Evolutionary conservation across 2,888 invertebrate genomes (phyloP).

Genomic region (Monoplex corrugatus): DNA sequence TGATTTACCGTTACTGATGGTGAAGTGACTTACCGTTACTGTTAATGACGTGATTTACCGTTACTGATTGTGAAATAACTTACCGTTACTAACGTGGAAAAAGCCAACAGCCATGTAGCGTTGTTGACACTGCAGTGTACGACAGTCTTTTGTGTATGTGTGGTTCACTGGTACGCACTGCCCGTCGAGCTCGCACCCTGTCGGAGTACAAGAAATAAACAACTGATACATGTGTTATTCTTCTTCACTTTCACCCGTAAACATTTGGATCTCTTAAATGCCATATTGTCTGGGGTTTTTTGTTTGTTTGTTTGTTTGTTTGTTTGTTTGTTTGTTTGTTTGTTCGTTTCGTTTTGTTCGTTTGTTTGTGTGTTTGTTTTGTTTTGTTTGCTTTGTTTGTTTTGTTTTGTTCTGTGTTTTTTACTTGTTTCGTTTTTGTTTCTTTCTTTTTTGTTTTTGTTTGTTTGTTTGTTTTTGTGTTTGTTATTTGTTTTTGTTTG

Average conservation of each 20-base stretch:
- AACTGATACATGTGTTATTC: background rate
- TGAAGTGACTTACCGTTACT: too few relatives aligned
- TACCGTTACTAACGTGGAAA: background rate
- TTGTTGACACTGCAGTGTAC: constrained; percentile 30
- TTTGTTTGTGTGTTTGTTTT: background rate
- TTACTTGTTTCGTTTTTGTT: too few relatives aligned
- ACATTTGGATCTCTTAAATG: background rate
- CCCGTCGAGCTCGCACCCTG: constrained; percentile 48
- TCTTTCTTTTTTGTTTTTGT: background rate
- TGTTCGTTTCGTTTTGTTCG: background rate
- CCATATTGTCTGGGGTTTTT: too few relatives aligned
- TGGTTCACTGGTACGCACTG: constrained; percentile 49
- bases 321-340: background rate
- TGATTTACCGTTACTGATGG: too few relatives aligned
- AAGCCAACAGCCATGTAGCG: constrained; percentile 30
- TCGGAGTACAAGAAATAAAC: background rate
- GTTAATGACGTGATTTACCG: background rate
- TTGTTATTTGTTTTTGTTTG: background rate
- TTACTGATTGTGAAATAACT: constrained; percentile 1
- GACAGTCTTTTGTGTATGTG: constrained; percentile 37
- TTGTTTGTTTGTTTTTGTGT: background rate
- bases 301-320: background rate
- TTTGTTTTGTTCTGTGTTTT: background rate
- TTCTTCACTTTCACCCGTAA: background rate
- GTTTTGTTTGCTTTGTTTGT: background rate